phyloP scores from a whole-genome alignment of 92 coral and sea anemone genomes.

The Anthopleura xanthogrammica region DNA sequence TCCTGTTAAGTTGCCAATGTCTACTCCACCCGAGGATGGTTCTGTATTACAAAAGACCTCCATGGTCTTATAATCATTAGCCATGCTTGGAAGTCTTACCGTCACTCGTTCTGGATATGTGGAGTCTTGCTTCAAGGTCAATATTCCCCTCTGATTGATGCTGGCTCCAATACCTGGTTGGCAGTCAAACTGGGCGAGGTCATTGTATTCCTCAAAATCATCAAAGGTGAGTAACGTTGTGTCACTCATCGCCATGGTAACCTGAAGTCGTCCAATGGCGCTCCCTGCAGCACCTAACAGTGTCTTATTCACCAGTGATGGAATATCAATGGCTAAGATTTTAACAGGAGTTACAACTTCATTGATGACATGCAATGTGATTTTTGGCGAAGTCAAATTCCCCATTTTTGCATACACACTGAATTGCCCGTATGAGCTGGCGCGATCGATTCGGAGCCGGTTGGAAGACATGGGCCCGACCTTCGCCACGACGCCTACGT shows the following conservation, averaged over 20 bases:
- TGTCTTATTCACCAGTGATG: slow-evolving; percentile 47
- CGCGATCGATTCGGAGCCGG: slow-evolving; percentile 35
- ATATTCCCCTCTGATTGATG: slow-evolving; percentile 29
- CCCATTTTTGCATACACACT: slow-evolving; percentile 44
- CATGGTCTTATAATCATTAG: slow-evolving; percentile 14
- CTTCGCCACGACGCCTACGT: slow-evolving; percentile 48
- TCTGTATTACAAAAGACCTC: slow-evolving; percentile 57
- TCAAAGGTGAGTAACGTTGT: slow-evolving; percentile 39
- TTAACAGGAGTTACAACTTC: slow-evolving; percentile 35
- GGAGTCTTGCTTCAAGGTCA: slow-evolving; percentile 50
- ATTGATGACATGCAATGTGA: slow-evolving; percentile 36
- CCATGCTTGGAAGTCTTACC: slow-evolving; percentile 27
- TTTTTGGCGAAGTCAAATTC: slow-evolving; percentile 32
- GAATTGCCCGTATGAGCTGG: slow-evolving; percentile 42
- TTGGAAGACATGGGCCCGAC: slow-evolving; percentile 31
- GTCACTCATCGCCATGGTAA: slow-evolving; percentile 57
- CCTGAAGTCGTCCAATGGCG: slow-evolving; percentile 42
- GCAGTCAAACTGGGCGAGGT: slow-evolving; percentile 41
- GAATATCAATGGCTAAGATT: slow-evolving; percentile 35
- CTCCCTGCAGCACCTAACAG: slow-evolving; percentile 47
- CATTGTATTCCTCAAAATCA: slow-evolving; percentile 40
- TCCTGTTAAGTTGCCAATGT: slow-evolving; percentile 58
- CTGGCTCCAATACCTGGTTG: slow-evolving; percentile 35
- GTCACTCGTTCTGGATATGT: slow-evolving; percentile 40
- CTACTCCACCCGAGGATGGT: slow-evolving; percentile 61